Base-by-base conservation (phyloP, 1,140 invertebrate genomes). In the Kradibia gibbosae region DNA sequence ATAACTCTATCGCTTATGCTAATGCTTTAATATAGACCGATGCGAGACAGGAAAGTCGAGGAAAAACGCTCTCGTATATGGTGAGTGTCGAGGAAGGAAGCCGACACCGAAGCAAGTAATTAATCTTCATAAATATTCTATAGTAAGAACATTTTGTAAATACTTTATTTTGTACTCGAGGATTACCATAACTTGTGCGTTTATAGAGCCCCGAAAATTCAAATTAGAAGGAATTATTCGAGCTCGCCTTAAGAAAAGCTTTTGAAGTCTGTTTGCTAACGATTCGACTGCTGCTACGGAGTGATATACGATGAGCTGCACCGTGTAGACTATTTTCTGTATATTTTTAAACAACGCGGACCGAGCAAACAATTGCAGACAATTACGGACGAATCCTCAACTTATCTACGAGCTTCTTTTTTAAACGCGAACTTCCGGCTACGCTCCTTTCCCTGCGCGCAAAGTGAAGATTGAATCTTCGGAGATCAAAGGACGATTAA, bases 81-180 rank as follows among this genome's bases (percentile, higher is more conserved):
- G 10, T 53, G 50, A 22, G 22, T 20, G 20, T 20, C 20, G 3
- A 53, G 50, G 22, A 15, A 60, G 11, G 7, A 60, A 60, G 10
- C 15, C 1, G 31, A 60, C 28, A 31, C 5, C 22, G 13, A 17
- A 31, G 57, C 8, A 60, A 31, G 2, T 60, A 3, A 60, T 60
- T 60, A 60, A 60, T 60, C 28, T 60, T 60, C 57, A 13, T 31
- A 60, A 60, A 60, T 60, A 60, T 28, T 11, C 57, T 60, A 31
- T 31, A 31, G 3, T 25, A 31, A 31, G 25, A 60, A 31, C 31
- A 60, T 60, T 31, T 11, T 28, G 10, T 13, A 60, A 28, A 31
- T 22, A 31, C 8, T 60, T 60, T 31, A 60, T 25, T 60, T n/a
- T 10, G 25, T 53, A 17, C 50, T 53, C 13, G 3, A 53, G 20